Evolutionary conservation across 2,797 vertebrate species (phyloP), one percentile per base, ranked within the genome.

Genomic region (Fundulus diaphanus): DNA sequence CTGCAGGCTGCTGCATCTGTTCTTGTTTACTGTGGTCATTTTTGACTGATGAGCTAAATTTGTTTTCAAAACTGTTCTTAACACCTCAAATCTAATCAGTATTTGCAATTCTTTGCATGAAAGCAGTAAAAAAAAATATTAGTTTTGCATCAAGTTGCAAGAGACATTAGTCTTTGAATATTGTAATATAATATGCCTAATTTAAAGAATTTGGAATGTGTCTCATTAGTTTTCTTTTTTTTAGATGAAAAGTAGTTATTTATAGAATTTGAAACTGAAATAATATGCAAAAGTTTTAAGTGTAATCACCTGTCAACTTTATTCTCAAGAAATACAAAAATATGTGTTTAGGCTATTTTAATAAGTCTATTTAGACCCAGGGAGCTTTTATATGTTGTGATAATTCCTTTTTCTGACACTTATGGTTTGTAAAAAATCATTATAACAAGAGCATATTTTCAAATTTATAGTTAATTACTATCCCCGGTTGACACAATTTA

Each of bases 11-110:
- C 40, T 48, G 67, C 20, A n/a, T 59, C 27, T 20, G 9, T 44
- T 87, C 67, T 37, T 82, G 75, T 78, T 90, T 70, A 12, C 56
- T 79, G 59, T 11, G 77, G 80, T 78, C 24, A 77, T 27, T 84
- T 48, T 67, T 79, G 74, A 71, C 35, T 85, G 75, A 48, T 67
- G 8, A 46, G 68, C 51, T 54, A 76, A 70, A 56, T 3, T 29
- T 33, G 44, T 74, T 11, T 67, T 31, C 42, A n/a, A 24, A 1
- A n/a, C n/a, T 12, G 12, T 63, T 37, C 33, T n/a, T 33, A 79
- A 56, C 33, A 72, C 13, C n/a, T 74, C n/a, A 72, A 71, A 87
- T 72, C n/a, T 31, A 77, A 40, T 70, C 16, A 5, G 1, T 63
- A 80, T 68, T 42, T 67, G 49, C 12, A 70, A 72, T 51, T 56